Evolutionary conservation across 2,113 vertebrate genomes (phyloP), one percentile per base, ranked within the genome.

Genomic region (Podilymbus podiceps): DNA sequence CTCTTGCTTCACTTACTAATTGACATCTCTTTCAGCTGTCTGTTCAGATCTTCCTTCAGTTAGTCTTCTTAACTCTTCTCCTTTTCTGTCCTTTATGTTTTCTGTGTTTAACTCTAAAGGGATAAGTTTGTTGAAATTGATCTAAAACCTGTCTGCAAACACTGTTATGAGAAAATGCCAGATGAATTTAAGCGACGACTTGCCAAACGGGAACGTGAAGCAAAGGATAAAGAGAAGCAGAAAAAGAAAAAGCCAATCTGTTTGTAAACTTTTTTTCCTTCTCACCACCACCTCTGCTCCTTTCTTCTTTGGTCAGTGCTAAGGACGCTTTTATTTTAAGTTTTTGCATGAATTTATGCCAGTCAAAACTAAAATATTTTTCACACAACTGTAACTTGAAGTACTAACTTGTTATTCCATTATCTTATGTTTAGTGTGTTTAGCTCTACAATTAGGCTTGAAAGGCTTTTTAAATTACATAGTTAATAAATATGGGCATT

Each of bases 121-220:
- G 99, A 99, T 98, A 99, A 99, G 94, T 99, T 99, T 99, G 99
- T 99, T 98, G 99, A 99, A 98, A 98, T 99, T 97, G 99, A 99
- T 97, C 98, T 99, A 97, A 99, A 99, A 97, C 99, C 99, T 46
- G 99, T 99, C 98, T 99, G 99, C 98, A 99, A 99, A 97, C 99
- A 98, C 97, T 99, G 99, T 98, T 99, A 99, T 23, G 99, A 99
- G 94, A 99, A 98, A 98, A 98, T 99, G 98, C 99, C 99, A 20
- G 99, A 99, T 67, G 99, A 99, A 97, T 98, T 99, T 98, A 99
- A 99, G 96, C 98, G 99, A 83, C 98, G 99, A 86, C 98, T 99
- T 97, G 98, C 99, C 90, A 99, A 98, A 94, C 98, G 99, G 19
- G 99, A 99, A 74, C 98, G 98, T 23, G 99, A 99, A 97, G 98